A percentile compares a stretch with the other conserved stretches of the same genome.
These are phyloP conservation scores for Protophormia terraenovae DNA, from an alignment of 2,888 invertebrate species.

Conservation along the genomic window DNA sequence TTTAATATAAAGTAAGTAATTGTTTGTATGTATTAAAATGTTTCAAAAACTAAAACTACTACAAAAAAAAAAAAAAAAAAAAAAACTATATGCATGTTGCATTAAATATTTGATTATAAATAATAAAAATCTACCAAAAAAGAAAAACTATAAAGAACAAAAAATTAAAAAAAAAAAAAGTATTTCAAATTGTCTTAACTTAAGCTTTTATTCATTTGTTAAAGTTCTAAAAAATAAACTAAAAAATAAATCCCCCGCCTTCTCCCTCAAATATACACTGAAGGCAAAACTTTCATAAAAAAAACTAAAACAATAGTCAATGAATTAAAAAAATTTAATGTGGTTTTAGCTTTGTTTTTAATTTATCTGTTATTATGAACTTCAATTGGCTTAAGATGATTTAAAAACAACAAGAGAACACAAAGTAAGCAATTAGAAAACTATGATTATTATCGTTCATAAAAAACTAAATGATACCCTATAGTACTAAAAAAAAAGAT, in stretches of 20 bases:
- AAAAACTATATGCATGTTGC: not conserved
- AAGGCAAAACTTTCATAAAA: not conserved
- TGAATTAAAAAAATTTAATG: conserved; percentile 23
- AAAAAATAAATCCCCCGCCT: not conserved
- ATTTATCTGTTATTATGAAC: not conserved
- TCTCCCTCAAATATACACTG: not conserved
- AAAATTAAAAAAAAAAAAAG: not conserved
- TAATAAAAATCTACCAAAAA: not conserved
- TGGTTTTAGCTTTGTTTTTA: not conserved
- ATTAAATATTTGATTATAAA: conserved; percentile 31
- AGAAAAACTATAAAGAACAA: not conserved
- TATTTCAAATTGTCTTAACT: conserved; percentile 16
- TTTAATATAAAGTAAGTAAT: conserved; percentile 49
- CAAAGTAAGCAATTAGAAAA: too few species aligned
- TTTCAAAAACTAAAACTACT: conserved; percentile 50
- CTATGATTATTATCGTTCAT: too few species aligned
- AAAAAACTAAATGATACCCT: not conserved
- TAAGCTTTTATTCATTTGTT: conserved; percentile 16
- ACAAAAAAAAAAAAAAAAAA: not conserved
- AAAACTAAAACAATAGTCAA: not conserved
- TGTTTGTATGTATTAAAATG: conserved; percentile 50
- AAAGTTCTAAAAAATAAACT: not conserved
- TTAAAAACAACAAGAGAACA: too few species aligned
- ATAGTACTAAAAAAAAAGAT: not conserved
- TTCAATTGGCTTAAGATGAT: too few species aligned